Conservation (phyloP, 2,797 vertebrate species). For the Petrocephalus sullivani region DNA sequence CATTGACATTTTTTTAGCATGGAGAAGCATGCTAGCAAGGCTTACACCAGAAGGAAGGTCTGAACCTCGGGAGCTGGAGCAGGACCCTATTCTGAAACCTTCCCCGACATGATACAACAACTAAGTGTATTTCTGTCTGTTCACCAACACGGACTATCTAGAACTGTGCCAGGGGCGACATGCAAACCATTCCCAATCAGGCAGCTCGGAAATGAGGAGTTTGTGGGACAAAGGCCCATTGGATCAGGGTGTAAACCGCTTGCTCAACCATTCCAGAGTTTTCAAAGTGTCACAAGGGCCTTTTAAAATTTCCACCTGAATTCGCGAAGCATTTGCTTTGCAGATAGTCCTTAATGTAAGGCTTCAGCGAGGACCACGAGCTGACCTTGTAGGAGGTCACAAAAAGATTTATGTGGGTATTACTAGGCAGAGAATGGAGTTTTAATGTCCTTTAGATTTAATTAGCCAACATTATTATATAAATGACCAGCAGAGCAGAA, state of each 20-base stretch:
- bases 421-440: background rate
- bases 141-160: background rate
- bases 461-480: background rate
- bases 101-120: background rate
- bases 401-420: background rate
- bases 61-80: background rate
- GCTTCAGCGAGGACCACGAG: background rate
- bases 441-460: slow-evolving; percentile 3
- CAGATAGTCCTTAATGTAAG: background rate
- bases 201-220: background rate
- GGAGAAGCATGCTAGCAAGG: background rate
- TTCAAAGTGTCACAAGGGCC: background rate
- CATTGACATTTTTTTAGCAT: background rate
- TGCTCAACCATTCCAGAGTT: background rate
- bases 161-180: background rate
- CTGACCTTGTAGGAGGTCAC: background rate
- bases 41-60: no score
- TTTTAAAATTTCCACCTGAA: background rate
- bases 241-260: background rate
- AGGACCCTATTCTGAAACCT: background rate
- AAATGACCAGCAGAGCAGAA: background rate
- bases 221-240: background rate
- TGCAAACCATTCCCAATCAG: background rate
- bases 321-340: background rate
- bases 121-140: background rate